Evolutionary conservation across 2,797 vertebrate species (phyloP).

Genomic region (Dendrocincla tyrannina): DNA sequence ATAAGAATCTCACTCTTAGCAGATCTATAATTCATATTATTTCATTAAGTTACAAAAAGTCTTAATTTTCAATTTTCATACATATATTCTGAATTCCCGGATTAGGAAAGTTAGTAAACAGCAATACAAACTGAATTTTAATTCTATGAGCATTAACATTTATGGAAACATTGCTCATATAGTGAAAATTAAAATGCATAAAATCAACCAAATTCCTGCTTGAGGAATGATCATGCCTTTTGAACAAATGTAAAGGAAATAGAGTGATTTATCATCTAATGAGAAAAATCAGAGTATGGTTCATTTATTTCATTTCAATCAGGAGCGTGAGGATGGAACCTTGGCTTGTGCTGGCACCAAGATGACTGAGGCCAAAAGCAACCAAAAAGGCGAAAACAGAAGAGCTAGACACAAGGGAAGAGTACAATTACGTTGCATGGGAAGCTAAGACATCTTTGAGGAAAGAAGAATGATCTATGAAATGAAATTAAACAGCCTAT

Average conservation of each 20-base stretch:
- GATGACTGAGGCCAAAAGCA: not conserved
- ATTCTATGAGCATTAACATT: not conserved
- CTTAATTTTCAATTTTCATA: not conserved
- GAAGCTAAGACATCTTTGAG: not conserved
- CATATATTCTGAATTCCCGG: not conserved
- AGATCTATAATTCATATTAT: not conserved
- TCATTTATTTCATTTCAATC: not conserved
- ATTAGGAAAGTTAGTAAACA: not conserved
- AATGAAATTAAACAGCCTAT: not conserved
- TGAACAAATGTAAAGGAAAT: not conserved
- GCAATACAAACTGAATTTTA: not conserved
- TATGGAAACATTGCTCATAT: not conserved
- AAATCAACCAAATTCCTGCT: not conserved
- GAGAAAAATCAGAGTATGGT: not conserved
- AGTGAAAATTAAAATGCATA: not conserved
- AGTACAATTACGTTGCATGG: not conserved
- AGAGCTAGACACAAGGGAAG: not conserved
- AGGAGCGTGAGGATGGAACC: not conserved
- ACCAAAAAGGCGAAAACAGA: not conserved
- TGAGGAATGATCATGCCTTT: not conserved
- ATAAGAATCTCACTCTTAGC: not conserved
- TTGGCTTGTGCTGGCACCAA: not conserved
- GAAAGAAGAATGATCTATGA: constrained; percentile 17
- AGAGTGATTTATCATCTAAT: not conserved
- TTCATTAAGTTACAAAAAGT: not conserved